Percentiles rank a stretch among this genome's conserved stretches.
Conservation (phyloP, 1,140 invertebrate genomes). For the Habropoda laboriosa region DNA sequence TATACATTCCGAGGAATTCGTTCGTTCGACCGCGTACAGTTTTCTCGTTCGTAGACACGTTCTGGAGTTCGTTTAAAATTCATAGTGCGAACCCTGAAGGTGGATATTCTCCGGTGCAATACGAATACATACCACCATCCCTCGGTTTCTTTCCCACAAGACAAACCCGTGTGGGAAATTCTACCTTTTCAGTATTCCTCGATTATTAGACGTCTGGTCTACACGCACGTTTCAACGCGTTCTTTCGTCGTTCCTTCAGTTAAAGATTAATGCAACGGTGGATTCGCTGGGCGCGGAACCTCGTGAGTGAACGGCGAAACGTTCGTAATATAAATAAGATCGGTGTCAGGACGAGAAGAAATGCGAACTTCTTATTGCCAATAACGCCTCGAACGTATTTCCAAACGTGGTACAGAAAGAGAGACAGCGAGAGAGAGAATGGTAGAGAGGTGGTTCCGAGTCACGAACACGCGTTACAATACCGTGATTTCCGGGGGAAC, state of each 20-base stretch:
- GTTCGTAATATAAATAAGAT: slow-evolving; percentile 34
- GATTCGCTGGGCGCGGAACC: not conserved
- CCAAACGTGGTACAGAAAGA: not conserved
- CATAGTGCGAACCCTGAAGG: not conserved
- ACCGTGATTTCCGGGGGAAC: slow-evolving; percentile 49
- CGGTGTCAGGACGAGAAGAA: not conserved
- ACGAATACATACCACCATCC: not conserved
- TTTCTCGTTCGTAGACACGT: not conserved
- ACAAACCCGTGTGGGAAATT: not conserved
- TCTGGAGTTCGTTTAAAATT: slow-evolving; percentile 30
- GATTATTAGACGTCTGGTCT: not conserved
- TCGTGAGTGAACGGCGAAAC: not conserved
- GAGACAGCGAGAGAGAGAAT: not conserved
- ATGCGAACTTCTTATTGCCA: slow-evolving; percentile 31
- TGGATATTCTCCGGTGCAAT: not conserved
- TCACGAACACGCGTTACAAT: slow-evolving; percentile 51
- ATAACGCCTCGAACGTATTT: slow-evolving; percentile 21
- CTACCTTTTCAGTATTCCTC: not conserved
- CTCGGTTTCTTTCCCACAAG: not conserved
- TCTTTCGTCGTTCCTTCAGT: too few species aligned
- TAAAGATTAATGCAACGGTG: not conserved
- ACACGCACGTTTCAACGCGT: not conserved
- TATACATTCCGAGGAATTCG: not conserved
- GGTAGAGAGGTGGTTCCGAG: not conserved
- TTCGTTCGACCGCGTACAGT: not conserved